phyloP scores from a whole-genome alignment of 2,888 invertebrate genomes.

The Catocala nupta region DNA sequence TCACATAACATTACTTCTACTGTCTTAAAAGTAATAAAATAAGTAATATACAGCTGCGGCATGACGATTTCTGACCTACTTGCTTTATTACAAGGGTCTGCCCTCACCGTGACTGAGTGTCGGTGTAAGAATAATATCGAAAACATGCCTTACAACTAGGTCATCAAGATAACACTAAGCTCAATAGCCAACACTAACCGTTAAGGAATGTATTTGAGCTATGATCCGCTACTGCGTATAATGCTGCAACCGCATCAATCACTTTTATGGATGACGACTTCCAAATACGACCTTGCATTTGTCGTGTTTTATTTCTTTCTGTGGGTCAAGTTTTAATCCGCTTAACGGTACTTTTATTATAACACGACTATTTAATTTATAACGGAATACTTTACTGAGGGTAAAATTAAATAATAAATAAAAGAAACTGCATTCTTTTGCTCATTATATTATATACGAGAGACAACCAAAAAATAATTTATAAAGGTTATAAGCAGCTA shows the following conservation, averaged over 20 bases:
- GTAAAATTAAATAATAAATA: no score
- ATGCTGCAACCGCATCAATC: conserved; percentile 38
- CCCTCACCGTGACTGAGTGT: conserved; percentile 26
- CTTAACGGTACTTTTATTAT: neutral
- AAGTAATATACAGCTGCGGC: conserved; percentile 29
- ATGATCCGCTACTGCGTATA: conserved; percentile 38
- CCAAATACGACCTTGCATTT: conserved; percentile 33
- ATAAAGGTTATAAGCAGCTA: no score
- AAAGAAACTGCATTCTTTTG: no score
- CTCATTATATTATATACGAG: no score
- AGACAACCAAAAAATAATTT: no score
- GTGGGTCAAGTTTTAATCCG: conserved; percentile 20
- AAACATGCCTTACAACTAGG: conserved; percentile 45
- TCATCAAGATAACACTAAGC: conserved; percentile 53
- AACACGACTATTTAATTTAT: no score
- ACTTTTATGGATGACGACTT: conserved; percentile 33
- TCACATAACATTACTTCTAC: neutral
- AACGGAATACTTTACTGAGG: no score
- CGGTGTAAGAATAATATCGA: conserved; percentile 38
- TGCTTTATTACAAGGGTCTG: conserved; percentile 44
- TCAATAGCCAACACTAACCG: conserved; percentile 39
- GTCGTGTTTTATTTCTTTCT: conserved; percentile 10
- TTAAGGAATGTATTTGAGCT: conserved; percentile 46
- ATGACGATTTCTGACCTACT: conserved; percentile 47
- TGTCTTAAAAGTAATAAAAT: conserved; percentile 25